Percentiles rank a stretch among this genome's conserved stretches.
Evolutionary conservation across 2,888 invertebrate species (phyloP).

Genomic region (Lepidocyrtoides sp.): DNA sequence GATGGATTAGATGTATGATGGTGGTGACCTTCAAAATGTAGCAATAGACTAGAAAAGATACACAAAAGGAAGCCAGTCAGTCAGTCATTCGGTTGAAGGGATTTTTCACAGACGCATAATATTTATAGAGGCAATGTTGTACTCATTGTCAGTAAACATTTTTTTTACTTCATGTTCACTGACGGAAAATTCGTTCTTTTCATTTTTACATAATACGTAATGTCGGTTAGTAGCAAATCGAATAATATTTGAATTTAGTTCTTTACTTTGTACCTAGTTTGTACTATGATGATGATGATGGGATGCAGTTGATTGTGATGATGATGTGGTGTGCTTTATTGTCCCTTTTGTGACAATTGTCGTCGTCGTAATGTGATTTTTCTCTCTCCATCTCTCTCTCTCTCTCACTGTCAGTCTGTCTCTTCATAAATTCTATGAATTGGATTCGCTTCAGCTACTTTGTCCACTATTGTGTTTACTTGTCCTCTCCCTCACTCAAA

Average conservation of each 20-base stretch:
- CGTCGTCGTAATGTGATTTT: slow-evolving; percentile 66
- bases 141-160: neutral
- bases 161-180: slow-evolving; percentile 10
- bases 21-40: slow-evolving; percentile 33
- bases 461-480: slow-evolving; percentile 71
- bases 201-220: slow-evolving; percentile 15
- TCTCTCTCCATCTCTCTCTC: slow-evolving; percentile 41
- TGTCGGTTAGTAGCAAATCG: slow-evolving; percentile 60
- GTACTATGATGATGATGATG: slow-evolving; percentile 14
- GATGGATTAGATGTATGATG: neutral
- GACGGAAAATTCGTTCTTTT: neutral
- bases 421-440: slow-evolving; percentile 52
- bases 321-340: slow-evolving; percentile 73
- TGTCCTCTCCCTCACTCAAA: slow-evolving; percentile 28
- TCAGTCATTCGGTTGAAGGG: slow-evolving; percentile 48
- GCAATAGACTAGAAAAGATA: slow-evolving; percentile 27
- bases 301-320: slow-evolving; percentile 43
- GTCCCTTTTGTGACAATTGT: slow-evolving; percentile 72
- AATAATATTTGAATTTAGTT: neutral
- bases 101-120: slow-evolving; percentile 5
- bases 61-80: slow-evolving; percentile 30
- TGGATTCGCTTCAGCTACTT: slow-evolving; percentile 74
- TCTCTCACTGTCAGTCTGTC: slow-evolving; percentile 29
- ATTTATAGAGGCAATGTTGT: neutral
- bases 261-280: slow-evolving; percentile 23